phyloP scores from a whole-genome alignment of 2,113 vertebrate species.

The Mandrillus leucophaeus region DNA sequence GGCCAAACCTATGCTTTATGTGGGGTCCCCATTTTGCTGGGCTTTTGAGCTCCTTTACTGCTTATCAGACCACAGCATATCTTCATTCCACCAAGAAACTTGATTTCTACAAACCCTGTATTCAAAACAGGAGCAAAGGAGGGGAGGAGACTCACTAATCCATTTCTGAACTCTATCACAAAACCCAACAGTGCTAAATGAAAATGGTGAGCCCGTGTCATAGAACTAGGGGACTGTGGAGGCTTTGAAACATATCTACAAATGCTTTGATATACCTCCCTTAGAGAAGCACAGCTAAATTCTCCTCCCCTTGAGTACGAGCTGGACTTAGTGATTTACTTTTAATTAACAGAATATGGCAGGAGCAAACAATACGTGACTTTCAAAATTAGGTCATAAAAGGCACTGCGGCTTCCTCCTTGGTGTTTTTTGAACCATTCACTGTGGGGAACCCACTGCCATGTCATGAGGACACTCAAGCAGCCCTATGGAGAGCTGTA shows the following conservation, averaged over 20 bases:
- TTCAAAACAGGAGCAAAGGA: not conserved
- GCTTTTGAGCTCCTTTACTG: not conserved
- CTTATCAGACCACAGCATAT: not conserved
- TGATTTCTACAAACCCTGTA: not conserved
- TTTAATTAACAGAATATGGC: not conserved
- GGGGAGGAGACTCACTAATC: not conserved
- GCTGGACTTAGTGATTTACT: not conserved
- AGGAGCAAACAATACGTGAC: not conserved
- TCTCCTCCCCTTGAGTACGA: not conserved
- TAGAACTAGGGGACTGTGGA: not conserved
- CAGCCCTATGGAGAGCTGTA: not conserved
- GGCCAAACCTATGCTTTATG: not conserved
- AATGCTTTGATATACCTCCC: not conserved
- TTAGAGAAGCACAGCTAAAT: not conserved
- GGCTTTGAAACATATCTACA: not conserved
- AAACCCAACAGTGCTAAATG: not conserved
- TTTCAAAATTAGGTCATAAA: slow-evolving; percentile 11
- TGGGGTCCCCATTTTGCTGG: not conserved
- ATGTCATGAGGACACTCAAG: not conserved
- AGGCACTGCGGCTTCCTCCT: not conserved
- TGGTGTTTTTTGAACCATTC: not conserved
- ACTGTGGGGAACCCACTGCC: not conserved
- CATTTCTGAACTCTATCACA: not conserved
- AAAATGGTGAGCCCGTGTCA: not conserved
- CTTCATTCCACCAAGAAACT: not conserved